phyloP scores from a whole-genome alignment of 2,113 vertebrate species.

The Elgaria multicarinata region DNA sequence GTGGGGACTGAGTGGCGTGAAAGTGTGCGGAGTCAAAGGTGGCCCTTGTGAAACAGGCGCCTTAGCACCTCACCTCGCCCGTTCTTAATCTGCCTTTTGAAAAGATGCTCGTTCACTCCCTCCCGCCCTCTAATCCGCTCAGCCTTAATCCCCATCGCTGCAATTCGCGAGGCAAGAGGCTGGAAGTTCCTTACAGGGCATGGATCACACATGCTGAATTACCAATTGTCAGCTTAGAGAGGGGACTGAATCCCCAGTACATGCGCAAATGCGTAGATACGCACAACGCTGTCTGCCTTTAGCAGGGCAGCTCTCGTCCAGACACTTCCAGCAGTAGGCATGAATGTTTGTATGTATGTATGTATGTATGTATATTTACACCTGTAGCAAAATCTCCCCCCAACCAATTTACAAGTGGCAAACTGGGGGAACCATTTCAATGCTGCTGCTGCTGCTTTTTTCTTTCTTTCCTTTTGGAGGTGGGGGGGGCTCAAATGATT shows the following conservation, averaged over 20 bases:
- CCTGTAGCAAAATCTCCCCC: neutral
- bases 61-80: constrained; percentile 4
- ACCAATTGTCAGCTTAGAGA: neutral
- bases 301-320: neutral
- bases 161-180: neutral
- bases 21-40: too few relatives aligned
- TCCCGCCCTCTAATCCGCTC: constrained; percentile 10
- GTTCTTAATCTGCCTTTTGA: constrained; percentile 6
- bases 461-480: neutral
- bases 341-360: too few relatives aligned
- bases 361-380: neutral
- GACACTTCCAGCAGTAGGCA: too few relatives aligned
- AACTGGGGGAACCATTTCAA: neutral
- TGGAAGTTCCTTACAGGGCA: neutral
- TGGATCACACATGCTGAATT: neutral
- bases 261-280: neutral
- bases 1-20: neutral
- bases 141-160: neutral
- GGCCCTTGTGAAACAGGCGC: neutral
- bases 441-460: too few relatives aligned
- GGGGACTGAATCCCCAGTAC: neutral
- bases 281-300: neutral
- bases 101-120: constrained; percentile 8
- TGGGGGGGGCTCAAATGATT: neutral
- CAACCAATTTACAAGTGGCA: neutral